These are phyloP conservation scores for Meriones psammophilus DNA, from an alignment of 2,797 vertebrate species.

Conservation along the genomic window DNA sequence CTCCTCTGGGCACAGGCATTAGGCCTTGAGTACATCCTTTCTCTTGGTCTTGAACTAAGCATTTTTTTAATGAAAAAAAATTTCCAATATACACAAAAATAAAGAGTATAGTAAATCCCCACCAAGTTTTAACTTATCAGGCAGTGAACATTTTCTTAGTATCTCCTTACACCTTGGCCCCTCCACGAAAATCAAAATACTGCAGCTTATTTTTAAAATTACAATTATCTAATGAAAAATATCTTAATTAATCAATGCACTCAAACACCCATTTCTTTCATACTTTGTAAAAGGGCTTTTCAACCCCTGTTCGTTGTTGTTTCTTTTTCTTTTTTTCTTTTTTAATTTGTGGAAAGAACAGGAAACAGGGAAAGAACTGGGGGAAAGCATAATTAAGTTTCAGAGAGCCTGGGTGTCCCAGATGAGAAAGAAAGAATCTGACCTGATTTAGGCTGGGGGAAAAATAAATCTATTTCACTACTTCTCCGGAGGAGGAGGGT, in stretches of 20 bases:
- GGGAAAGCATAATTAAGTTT: conserved; percentile 63
- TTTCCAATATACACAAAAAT: conserved; percentile 52
- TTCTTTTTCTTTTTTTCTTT: conserved; percentile 47
- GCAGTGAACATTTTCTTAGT: conserved; percentile 37
- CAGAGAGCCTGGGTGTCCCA: conserved; percentile 45
- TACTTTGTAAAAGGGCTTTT: conserved; percentile 59
- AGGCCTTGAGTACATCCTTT: conserved; percentile 12
- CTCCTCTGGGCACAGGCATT: not conserved
- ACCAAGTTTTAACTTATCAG: conserved; percentile 56
- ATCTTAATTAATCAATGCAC: conserved; percentile 20
- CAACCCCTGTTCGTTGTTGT: not conserved
- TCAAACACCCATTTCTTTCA: conserved; percentile 17
- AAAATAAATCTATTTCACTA: conserved; percentile 64
- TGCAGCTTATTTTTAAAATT: conserved; percentile 47
- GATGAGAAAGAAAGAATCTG: conserved; percentile 71
- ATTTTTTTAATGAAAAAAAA: conserved; percentile 50
- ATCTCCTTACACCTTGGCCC: not conserved
- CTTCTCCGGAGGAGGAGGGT: conserved; percentile 79
- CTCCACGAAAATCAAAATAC: conserved; percentile 52
- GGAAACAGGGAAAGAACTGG: not conserved
- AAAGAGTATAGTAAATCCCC: conserved; percentile 50
- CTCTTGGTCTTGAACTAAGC: conserved; percentile 29
- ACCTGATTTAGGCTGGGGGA: conserved; percentile 67
- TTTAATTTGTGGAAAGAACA: conserved; percentile 60
- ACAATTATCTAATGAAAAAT: conserved; percentile 4